phyloP scores from a whole-genome alignment of 30 jellyfish, hydroid and myxozoan species.

The Rhopilema esculentum region DNA sequence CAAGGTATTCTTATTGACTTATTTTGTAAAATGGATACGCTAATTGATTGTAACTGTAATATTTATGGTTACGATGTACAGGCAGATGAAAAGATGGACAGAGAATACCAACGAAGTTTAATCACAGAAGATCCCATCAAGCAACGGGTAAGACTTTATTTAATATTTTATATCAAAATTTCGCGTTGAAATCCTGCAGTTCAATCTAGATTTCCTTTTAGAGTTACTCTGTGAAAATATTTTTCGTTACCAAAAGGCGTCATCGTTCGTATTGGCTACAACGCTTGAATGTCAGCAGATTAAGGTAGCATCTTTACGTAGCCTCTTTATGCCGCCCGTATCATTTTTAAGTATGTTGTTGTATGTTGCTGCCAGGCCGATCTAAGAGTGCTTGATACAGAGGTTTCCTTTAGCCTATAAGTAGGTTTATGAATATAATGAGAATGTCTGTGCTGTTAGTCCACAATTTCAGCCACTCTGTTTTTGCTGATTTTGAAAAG shows the following conservation, averaged over 20 bases:
- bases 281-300: background rate
- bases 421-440: too few relatives aligned
- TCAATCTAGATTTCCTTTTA: too few relatives aligned
- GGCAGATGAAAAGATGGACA: constrained; percentile 96
- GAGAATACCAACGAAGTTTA: constrained; percentile 77
- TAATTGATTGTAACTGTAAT: constrained; percentile 42
- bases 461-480: too few relatives aligned
- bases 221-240: background rate
- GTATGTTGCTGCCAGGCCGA: too few relatives aligned
- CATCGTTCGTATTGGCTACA: background rate
- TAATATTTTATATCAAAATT: too few relatives aligned
- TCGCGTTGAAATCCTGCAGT: too few relatives aligned
- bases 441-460: too few relatives aligned
- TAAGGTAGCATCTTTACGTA: background rate
- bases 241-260: background rate
- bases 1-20: background rate
- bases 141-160: constrained; percentile 67
- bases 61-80: constrained; percentile 48
- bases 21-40: constrained; percentile 30
- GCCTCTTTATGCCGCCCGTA: background rate
- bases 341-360: too few relatives aligned
- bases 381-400: too few relatives aligned
- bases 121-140: constrained; percentile 72
- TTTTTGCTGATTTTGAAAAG: too few relatives aligned
- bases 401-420: too few relatives aligned